Conservation (phyloP, 2,888 invertebrate genomes). For the Trichogramma dendrolimi region DNA sequence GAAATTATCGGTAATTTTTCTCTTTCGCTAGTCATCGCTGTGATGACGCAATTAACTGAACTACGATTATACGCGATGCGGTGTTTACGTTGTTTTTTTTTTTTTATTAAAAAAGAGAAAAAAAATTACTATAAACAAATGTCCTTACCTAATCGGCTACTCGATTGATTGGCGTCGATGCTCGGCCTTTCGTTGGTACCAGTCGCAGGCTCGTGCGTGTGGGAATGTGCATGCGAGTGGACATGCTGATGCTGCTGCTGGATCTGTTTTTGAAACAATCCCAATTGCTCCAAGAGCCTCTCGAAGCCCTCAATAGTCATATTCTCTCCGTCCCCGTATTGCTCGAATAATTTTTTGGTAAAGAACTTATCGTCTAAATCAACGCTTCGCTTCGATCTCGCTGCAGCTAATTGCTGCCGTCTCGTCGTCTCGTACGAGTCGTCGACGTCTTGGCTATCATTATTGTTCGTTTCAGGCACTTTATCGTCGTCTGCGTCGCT, state of each 20-base stretch:
- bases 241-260: neutral
- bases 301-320: slow-evolving; percentile 71
- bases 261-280: slow-evolving; percentile 56
- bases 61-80: too few relatives aligned
- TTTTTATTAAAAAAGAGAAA: too few relatives aligned
- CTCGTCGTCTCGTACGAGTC: neutral
- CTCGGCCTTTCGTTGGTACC: slow-evolving; percentile 25
- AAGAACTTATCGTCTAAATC: slow-evolving; percentile 58
- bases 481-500: slow-evolving; percentile 32
- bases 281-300: slow-evolving; percentile 61
- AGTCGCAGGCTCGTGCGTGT: slow-evolving; percentile 4
- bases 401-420: slow-evolving; percentile 17
- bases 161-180: slow-evolving; percentile 32
- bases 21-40: too few relatives aligned
- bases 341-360: slow-evolving; percentile 64
- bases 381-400: slow-evolving; percentile 35
- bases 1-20: too few relatives aligned
- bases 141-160: slow-evolving; percentile 33
- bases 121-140: too few relatives aligned
- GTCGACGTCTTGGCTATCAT: slow-evolving; percentile 8
- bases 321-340: slow-evolving; percentile 63
- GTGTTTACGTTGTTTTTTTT: too few relatives aligned
- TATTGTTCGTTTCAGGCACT: neutral
- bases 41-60: too few relatives aligned
- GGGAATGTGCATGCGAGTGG: too few relatives aligned